phyloP scores from a whole-genome alignment of 2,797 vertebrate species.

The Dicrostonyx torquatus region DNA sequence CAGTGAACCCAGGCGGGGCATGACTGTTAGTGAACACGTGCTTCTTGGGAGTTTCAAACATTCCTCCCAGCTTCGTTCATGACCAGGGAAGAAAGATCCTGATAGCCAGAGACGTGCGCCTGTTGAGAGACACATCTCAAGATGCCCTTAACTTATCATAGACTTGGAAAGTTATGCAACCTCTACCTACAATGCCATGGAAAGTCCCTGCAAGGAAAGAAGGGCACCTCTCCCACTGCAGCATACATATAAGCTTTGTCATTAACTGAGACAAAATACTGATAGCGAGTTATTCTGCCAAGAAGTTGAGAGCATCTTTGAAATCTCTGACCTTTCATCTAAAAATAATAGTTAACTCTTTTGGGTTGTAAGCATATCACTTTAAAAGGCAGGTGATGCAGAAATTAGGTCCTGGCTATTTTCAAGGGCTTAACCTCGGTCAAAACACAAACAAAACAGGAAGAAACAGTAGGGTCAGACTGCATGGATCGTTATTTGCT shows the following conservation, averaged over 20 bases:
- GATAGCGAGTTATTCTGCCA: background rate
- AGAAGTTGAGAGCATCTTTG: conserved; percentile 47
- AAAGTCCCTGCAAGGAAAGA: background rate
- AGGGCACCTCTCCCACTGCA: background rate
- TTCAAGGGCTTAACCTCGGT: conserved; percentile 36
- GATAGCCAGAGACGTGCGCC: background rate
- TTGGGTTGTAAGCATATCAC: conserved; percentile 41
- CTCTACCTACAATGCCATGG: background rate
- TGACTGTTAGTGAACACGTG: conserved; percentile 28
- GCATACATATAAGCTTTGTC: background rate
- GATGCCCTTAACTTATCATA: background rate
- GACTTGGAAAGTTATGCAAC: background rate
- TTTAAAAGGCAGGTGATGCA: conserved; percentile 59
- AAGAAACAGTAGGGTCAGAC: background rate
- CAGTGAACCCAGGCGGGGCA: conserved; percentile 12
- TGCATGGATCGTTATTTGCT: conserved; percentile 39
- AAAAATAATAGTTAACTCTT: conserved; percentile 71
- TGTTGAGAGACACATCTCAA: background rate
- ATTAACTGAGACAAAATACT: background rate
- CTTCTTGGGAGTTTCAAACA: background rate
- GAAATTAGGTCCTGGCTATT: conserved; percentile 52
- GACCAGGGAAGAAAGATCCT: background rate
- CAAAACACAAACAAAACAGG: conserved; percentile 54
- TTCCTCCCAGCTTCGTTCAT: background rate
- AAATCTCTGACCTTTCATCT: conserved; percentile 61